Evolutionary conservation across 2,113 vertebrate genomes (phyloP).

Genomic region (Stictonetta naevosa): DNA sequence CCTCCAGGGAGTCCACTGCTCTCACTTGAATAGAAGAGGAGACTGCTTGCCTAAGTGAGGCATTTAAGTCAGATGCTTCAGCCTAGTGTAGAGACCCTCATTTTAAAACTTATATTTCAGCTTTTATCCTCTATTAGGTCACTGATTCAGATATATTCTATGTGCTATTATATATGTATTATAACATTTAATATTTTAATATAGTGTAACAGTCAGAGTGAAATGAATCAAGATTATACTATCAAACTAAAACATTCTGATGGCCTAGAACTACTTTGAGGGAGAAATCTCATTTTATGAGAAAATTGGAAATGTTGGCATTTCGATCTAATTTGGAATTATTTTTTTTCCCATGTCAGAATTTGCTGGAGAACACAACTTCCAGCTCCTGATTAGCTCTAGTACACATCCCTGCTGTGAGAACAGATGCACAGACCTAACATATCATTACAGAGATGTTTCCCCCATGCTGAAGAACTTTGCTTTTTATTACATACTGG

Average conservation of each 20-base stretch:
- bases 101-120: conserved; percentile 32
- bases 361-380: conserved; percentile 69
- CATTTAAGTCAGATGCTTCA: neutral
- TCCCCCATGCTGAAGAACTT: conserved; percentile 72
- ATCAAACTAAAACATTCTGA: conserved; percentile 29
- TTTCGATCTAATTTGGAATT: conserved; percentile 67
- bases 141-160: conserved; percentile 1
- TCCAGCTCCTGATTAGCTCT: conserved; percentile 70
- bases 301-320: conserved; percentile 53
- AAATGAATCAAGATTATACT: conserved; percentile 1
- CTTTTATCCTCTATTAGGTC: neutral
- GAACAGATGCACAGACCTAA: conserved; percentile 71
- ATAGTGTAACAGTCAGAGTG: neutral
- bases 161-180: conserved; percentile 30
- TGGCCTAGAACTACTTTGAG: conserved; percentile 37
- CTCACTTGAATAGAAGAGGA: neutral
- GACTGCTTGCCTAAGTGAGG: neutral
- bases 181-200: conserved; percentile 47
- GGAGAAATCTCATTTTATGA: conserved; percentile 45
- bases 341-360: conserved; percentile 57
- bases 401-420: conserved; percentile 64
- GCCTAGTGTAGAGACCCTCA: neutral
- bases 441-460: conserved; percentile 65
- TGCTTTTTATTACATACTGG: conserved; percentile 68
- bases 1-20: neutral